Base-by-base conservation (phyloP, 2,888 invertebrate genomes). In the Buathra laborator region DNA sequence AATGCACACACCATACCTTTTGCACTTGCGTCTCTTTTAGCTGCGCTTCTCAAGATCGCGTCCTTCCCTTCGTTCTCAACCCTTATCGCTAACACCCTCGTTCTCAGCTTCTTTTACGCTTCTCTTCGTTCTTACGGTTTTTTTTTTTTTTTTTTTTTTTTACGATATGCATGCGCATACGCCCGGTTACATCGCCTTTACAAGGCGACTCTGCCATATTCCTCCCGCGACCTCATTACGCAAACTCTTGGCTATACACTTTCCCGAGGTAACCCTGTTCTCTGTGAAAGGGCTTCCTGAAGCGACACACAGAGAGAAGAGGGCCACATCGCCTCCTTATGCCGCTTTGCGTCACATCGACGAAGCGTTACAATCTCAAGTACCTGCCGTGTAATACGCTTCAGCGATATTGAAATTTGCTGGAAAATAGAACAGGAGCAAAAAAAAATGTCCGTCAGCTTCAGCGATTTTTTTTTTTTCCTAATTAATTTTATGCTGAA, bases 151-250 rank as follows among this genome's bases (percentile, higher is more conserved):
- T 72, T 79, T 24, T 43, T 24, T 59, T 71, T 56, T 77, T 48
- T 59, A 67, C 77, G 56, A 71, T 56, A 71, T 77, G 62, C 19
- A 75, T 51, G 75, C 53, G 72, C 81, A 76, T 44, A 62, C 70
- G 75, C 68, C 62, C 44, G 53, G 75, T 76, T 81, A 76, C 68
- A 70, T 81, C 75, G 67, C 56, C 77, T 56, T 77, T 68, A 43
- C 46, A 24, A 59, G 53, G 44, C 56, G 14, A 62, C 68, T 70
- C 10, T 37, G 37, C 37, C 24, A 62, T 29, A 70, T 75, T 7
- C 29, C 29, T 32, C 59, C 59, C 51, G 75, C 75, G 70, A 70
- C 75, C 81, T 81, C 81, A 48, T 81, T 81, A 75, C 68, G 12
- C 48, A 43, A 29, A 43, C 44, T 48, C 56, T 72, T 44, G 10